Conservation (phyloP, 2,888 invertebrate genomes). For the Drosophila nigritarsus region DNA sequence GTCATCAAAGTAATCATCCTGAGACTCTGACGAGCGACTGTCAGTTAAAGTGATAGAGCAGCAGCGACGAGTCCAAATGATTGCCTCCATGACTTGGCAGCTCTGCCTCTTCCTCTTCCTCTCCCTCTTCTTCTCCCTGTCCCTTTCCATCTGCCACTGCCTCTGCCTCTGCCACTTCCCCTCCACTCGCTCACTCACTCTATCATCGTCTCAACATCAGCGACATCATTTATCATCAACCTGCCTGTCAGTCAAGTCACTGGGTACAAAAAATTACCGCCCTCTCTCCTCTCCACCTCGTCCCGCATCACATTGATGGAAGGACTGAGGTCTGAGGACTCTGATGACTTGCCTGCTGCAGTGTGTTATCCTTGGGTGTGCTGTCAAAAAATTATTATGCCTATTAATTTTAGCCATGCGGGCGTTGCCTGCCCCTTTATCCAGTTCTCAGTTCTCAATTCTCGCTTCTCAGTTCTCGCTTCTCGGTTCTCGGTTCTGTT, state of each 20-base stretch:
- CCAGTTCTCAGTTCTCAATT: background rate
- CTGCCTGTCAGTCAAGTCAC: conserved; percentile 82
- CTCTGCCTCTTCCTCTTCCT: conserved; percentile 26
- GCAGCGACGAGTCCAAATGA: conserved; percentile 71
- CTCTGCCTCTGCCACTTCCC: conserved; percentile 29
- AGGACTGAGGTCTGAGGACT: conserved; percentile 46
- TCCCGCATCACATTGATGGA: conserved; percentile 33
- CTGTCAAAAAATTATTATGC: conserved; percentile 85
- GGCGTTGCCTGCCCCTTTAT: conserved; percentile 46
- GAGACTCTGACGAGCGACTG: conserved; percentile 72
- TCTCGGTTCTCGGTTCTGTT: conserved; percentile 12
- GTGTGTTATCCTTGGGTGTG: conserved; percentile 82
- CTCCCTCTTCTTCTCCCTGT: conserved; percentile 17
- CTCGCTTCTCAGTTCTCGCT: background rate
- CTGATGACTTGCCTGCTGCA: conserved; percentile 68
- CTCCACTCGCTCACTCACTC: conserved; percentile 15
- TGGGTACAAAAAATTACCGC: conserved; percentile 63
- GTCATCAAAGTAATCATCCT: conserved; percentile 81
- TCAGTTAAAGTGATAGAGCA: conserved; percentile 75
- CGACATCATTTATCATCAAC: conserved; percentile 85
- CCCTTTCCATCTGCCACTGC: conserved; percentile 35
- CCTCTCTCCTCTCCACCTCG: conserved; percentile 16
- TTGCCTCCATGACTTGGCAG: conserved; percentile 79
- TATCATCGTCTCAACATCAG: conserved; percentile 74
- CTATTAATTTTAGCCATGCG: conserved; percentile 84